phyloP scores from a whole-genome alignment of 2,113 vertebrate species.

The Cyprinus carpio region DNA sequence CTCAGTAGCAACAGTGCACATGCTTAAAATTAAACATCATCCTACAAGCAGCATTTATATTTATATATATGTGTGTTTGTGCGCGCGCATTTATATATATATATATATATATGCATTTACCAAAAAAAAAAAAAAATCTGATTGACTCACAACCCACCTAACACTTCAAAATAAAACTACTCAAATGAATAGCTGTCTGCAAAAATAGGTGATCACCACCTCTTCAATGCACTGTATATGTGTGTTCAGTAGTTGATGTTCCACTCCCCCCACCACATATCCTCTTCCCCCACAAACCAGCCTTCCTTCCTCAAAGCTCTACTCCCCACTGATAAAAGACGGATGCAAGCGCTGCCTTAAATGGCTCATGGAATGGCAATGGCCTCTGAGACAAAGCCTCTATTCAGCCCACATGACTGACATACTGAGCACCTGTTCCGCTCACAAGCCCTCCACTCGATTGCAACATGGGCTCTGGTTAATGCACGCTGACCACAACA shows the following conservation, averaged over 20 bases:
- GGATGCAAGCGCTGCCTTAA: constrained; percentile 50
- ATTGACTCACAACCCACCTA: neutral
- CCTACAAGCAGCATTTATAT: neutral
- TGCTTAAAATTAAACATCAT: neutral
- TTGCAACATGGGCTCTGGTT: constrained; percentile 31
- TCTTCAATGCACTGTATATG: neutral
- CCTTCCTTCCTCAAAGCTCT: constrained; percentile 48
- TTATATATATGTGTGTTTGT: no score
- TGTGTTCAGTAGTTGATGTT: constrained; percentile 8
- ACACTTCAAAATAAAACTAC: neutral
- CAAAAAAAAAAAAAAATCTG: neutral
- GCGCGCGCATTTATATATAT: no score
- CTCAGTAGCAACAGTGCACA: constrained; percentile 51
- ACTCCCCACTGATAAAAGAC: constrained; percentile 61
- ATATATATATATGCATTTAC: no score
- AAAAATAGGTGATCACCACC: neutral
- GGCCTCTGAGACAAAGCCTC: constrained; percentile 69
- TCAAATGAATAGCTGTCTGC: neutral
- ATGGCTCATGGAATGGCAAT: constrained; percentile 49
- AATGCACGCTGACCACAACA: constrained; percentile 51
- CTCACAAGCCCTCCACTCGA: constrained; percentile 56
- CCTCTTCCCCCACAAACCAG: constrained; percentile 16
- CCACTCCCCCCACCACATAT: neutral
- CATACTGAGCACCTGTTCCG: constrained; percentile 70
- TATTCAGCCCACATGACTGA: constrained; percentile 67